phyloP scores from a whole-genome alignment of 2,888 invertebrate genomes.

The Myopa testacea region DNA sequence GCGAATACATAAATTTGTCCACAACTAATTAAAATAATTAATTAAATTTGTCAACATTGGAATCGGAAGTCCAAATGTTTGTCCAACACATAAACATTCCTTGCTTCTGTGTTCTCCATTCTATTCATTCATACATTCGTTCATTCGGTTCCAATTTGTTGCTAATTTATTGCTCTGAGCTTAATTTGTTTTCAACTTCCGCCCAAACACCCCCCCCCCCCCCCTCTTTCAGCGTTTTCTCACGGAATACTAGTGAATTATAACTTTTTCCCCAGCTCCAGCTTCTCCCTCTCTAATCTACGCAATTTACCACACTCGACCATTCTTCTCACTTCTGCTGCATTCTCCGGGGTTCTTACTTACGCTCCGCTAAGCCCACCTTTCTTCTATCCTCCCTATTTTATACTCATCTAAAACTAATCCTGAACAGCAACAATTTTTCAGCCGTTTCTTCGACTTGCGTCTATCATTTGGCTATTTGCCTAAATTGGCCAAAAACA shows the following conservation, averaged over 20 bases:
- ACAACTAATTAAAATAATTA: background rate
- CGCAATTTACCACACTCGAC: background rate
- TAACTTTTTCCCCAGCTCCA: no score
- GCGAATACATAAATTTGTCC: background rate
- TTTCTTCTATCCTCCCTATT: background rate
- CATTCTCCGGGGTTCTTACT: background rate
- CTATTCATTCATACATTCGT: background rate
- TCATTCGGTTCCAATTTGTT: conserved; percentile 10
- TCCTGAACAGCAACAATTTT: background rate
- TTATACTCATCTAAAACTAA: background rate
- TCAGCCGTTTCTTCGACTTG: background rate
- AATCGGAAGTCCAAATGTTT: background rate
- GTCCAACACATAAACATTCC: background rate
- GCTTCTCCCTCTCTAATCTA: background rate
- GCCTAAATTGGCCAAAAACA: background rate
- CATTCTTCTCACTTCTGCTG: background rate
- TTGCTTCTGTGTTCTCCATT: background rate
- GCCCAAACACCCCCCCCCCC: no score
- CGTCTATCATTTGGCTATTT: background rate
- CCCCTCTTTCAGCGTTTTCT: no score
- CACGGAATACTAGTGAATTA: no score
- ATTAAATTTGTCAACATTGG: background rate
- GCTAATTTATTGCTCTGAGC: conserved; percentile 7
- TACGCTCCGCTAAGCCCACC: background rate
- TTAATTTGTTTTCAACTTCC: background rate